Evolutionary conservation across 2,797 vertebrate genomes (phyloP).

Genomic region (Clarias fuscus): DNA sequence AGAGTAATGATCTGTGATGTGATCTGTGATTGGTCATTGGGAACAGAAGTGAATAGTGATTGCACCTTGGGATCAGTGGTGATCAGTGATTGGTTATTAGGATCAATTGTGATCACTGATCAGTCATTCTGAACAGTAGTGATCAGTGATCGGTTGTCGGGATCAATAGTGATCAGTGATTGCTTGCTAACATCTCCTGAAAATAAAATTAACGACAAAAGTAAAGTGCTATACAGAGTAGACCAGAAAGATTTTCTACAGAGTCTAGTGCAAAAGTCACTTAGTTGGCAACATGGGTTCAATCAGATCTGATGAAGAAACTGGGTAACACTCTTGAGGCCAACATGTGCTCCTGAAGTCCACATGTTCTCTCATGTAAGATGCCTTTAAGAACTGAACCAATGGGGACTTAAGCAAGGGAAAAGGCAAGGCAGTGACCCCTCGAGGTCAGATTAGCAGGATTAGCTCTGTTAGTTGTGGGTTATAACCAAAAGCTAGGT

Average conservation of each 20-base stretch:
- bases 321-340: not conserved
- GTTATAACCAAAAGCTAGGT: not conserved
- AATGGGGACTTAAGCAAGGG: not conserved
- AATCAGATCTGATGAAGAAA: not conserved
- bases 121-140: not conserved
- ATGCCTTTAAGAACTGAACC: not conserved
- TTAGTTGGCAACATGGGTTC: not conserved
- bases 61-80: not conserved
- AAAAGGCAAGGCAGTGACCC: not conserved
- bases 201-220: not conserved
- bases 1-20: not conserved
- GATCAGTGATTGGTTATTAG: not conserved
- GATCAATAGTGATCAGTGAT: not conserved
- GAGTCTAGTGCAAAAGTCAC: not conserved
- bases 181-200: not conserved
- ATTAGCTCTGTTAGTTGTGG: conserved; percentile 12
- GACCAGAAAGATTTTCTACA: too few relatives aligned
- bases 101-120: not conserved
- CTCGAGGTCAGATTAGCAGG: not conserved
- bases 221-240: not conserved
- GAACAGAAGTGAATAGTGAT: not conserved
- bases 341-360: not conserved
- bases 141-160: not conserved
- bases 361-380: not conserved
- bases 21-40: not conserved